Evolutionary conservation across 1,140 invertebrate genomes (phyloP).

Genomic region (Drosophila sechellia): DNA sequence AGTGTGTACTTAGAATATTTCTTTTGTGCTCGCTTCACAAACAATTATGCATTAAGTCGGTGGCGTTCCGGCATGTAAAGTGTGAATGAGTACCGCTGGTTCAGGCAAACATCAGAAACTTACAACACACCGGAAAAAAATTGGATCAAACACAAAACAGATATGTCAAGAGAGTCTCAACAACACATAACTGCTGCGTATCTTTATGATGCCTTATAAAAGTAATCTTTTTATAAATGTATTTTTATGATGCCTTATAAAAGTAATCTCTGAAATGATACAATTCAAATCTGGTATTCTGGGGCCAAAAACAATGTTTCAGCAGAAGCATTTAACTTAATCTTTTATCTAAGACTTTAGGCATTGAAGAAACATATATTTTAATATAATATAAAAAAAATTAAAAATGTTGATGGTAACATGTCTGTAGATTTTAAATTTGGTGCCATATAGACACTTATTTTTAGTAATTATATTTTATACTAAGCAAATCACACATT

Average conservation of each 20-base stretch:
- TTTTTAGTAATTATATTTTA: too few species aligned
- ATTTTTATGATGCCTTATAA: neutral
- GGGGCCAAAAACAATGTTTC: too few species aligned
- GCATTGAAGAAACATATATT: too few species aligned
- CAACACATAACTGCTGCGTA: neutral
- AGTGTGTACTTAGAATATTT: slow-evolving; percentile 67
- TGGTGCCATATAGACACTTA: too few species aligned
- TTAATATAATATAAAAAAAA: too few species aligned
- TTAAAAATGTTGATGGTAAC: too few species aligned
- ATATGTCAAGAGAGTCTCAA: neutral
- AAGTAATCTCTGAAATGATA: neutral
- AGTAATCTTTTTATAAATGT: too few species aligned
- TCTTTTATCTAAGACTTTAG: too few species aligned
- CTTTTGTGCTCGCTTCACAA: slow-evolving; percentile 70
- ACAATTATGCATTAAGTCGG: slow-evolving; percentile 75
- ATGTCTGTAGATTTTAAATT: too few species aligned
- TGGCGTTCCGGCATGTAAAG: slow-evolving; percentile 68
- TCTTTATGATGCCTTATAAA: neutral
- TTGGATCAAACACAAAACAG: neutral
- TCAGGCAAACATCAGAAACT: slow-evolving; percentile 7
- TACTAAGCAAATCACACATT: neutral
- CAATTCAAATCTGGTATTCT: neutral
- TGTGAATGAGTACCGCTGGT: slow-evolving; percentile 52
- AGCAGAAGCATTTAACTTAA: too few species aligned
- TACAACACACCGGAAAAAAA: slow-evolving; percentile 15